Evolutionary conservation across 2,113 vertebrate genomes (phyloP).

Genomic region (Macquaria australasica): DNA sequence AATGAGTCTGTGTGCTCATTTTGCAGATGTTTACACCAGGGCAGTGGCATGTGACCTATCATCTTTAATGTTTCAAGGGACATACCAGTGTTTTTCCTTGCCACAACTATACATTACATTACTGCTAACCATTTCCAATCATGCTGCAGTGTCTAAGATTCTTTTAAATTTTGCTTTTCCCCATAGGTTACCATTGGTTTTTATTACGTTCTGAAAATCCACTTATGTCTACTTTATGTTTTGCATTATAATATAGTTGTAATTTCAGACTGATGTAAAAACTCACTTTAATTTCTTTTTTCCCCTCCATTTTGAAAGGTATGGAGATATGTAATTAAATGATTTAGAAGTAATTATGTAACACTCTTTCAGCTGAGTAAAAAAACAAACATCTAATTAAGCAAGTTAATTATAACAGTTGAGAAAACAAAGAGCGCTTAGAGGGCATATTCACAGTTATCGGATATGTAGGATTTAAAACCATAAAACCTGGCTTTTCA

Average conservation of each 20-base stretch:
- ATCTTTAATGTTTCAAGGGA: background rate
- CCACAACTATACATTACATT: background rate
- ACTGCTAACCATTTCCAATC: background rate
- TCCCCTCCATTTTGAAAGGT: background rate
- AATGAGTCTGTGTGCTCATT: background rate
- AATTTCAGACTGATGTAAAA: conserved; percentile 8
- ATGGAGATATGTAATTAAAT: conserved; percentile 31
- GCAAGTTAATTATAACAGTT: conserved; percentile 43
- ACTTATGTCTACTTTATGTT: background rate
- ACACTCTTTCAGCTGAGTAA: conserved; percentile 27
- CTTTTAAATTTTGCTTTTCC: background rate
- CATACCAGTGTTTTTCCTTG: background rate
- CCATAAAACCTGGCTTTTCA: conserved; percentile 1
- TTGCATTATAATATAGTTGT: conserved; percentile 1
- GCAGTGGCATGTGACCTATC: background rate
- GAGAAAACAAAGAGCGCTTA: conserved; percentile 27
- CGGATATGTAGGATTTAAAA: conserved; percentile 4
- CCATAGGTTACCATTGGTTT: background rate
- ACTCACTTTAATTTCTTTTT: background rate
- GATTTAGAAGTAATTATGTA: conserved; percentile 53
- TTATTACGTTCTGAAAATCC: conserved; percentile 11
- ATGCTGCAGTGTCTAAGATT: background rate
- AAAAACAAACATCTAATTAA: conserved; percentile 61
- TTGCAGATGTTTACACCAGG: conserved; percentile 2
- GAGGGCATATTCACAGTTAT: conserved; percentile 6